Evolutionary conservation across 2,113 vertebrate species (phyloP), one percentile per base, ranked within the genome.

Genomic region (Chelonoidis abingdonii): DNA sequence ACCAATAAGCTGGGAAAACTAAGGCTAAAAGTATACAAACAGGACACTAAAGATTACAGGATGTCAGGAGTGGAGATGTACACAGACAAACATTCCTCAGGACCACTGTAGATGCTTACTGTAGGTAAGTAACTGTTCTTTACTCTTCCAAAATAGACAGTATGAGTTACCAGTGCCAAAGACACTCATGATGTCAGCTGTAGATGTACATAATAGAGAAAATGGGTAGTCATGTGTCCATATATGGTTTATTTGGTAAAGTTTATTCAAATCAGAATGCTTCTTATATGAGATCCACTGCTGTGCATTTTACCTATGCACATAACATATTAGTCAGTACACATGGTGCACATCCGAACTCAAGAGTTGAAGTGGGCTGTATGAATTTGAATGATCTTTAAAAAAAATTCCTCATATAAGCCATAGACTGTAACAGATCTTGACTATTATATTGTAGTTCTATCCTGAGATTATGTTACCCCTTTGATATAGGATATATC

Each of bases 371-470:
- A n/a, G 8, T 69, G 35, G 16, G 7, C 16, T 69, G n/a, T n/a
- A 17, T 19, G 35, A 69, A 14, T 65, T 65, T 35, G 62, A 65
- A 62, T 62, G 13, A 62, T 10, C 25, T 59, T 35, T 5, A 8
- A 16, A 35, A 16, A 35, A 35, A 65, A 14, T 92, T 94, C 79
- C 38, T 88, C 50, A 76, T 86, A 72, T 88, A 96, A 93, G 13
- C 53, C 47, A 53, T 1, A 9, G 29, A 53, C 13, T 76, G 3
- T 53, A 83, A 50, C 84, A 78, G 47, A 59, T 80, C 31, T n/a
- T 27, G 16, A 25, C 79, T 90, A n/a, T 57, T 53, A 25, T 54
- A 38, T 47, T 87, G 38, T 50, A 79, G 53, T 49, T 85, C 49
- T 84, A 47, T 56, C 10, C 1, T 59, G 41, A 81, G 56, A 72